Evolutionary conservation across 1,140 invertebrate species (phyloP).

Genomic region (Drosophila pectinifera): DNA sequence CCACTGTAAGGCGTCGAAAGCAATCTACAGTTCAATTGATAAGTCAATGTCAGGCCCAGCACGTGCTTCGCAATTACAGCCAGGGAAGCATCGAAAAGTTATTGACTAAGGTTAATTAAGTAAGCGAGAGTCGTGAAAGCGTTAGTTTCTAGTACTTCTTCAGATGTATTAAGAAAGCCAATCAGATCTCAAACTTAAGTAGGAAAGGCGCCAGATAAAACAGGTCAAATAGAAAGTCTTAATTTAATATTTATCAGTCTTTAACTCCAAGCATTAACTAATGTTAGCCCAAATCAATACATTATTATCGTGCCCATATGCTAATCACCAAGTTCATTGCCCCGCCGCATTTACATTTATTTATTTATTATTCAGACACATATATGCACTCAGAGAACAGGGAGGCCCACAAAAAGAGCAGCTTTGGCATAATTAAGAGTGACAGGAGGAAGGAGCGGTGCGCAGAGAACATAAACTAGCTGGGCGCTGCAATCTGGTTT

Average conservation of each 20-base stretch:
- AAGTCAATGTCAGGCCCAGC: constrained; percentile 61
- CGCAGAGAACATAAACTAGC: constrained; percentile 43
- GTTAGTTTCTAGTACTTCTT: too few species aligned
- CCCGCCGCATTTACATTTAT: constrained; percentile 32
- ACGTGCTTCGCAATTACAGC: constrained; percentile 27
- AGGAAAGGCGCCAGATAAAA: too few species aligned
- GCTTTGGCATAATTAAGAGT: constrained; percentile 51
- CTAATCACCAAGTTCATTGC: constrained; percentile 54
- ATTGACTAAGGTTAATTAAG: constrained; percentile 12
- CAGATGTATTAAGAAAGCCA: too few species aligned
- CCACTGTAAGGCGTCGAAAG: neutral
- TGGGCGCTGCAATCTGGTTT: constrained; percentile 56
- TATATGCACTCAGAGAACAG: constrained; percentile 19
- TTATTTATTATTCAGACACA: constrained; percentile 1
- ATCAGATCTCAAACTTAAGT: too few species aligned
- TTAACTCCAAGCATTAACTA: too few species aligned
- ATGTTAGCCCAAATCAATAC: constrained; percentile 8
- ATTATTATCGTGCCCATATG: constrained; percentile 18
- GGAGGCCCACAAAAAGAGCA: constrained; percentile 11
- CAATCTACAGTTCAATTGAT: constrained; percentile 60
- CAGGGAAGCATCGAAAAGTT: neutral
- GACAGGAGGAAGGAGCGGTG: constrained; percentile 8
- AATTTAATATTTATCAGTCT: too few species aligned
- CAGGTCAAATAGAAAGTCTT: too few species aligned
- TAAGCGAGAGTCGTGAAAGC: neutral